Conservation (phyloP, 2,888 invertebrate genomes). For the Trisateles emortualis region DNA sequence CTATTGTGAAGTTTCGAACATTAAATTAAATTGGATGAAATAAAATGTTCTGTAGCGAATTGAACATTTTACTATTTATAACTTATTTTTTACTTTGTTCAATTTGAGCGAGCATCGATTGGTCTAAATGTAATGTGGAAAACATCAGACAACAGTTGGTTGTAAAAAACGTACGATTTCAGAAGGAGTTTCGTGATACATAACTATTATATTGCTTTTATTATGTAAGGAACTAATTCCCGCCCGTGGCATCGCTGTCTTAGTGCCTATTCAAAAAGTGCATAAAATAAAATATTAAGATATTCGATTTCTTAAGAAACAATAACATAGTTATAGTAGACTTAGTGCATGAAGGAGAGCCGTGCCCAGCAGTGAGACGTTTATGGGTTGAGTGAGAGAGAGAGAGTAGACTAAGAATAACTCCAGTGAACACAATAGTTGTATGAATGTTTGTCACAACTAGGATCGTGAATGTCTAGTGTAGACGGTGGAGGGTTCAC, state of each 20-base stretch:
- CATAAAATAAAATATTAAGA: no score
- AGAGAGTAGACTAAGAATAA: no score
- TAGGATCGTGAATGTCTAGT: neutral
- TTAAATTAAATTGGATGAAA: constrained; percentile 41
- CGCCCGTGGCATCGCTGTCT: neutral
- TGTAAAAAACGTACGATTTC: constrained; percentile 3
- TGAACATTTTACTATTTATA: constrained; percentile 17
- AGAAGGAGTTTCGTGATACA: constrained; percentile 16
- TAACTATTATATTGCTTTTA: neutral
- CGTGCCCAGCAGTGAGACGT: no score
- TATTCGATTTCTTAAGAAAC: no score
- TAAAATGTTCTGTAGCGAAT: constrained; percentile 47
- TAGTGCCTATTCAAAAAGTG: no score
- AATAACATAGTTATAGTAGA: no score
- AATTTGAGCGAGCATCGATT: constrained; percentile 14
- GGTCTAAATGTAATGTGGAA: constrained; percentile 14
- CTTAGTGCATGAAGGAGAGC: no score
- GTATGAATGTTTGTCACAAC: neutral
- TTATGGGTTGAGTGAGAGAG: no score
- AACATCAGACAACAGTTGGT: neutral
- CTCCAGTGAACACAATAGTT: neutral
- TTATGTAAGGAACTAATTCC: neutral
- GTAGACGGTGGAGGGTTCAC: neutral
- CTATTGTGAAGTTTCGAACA: constrained; percentile 17
- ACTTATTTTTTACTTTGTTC: constrained; percentile 18